phyloP scores from a whole-genome alignment of 2,888 invertebrate genomes.

The Protula sp. region DNA sequence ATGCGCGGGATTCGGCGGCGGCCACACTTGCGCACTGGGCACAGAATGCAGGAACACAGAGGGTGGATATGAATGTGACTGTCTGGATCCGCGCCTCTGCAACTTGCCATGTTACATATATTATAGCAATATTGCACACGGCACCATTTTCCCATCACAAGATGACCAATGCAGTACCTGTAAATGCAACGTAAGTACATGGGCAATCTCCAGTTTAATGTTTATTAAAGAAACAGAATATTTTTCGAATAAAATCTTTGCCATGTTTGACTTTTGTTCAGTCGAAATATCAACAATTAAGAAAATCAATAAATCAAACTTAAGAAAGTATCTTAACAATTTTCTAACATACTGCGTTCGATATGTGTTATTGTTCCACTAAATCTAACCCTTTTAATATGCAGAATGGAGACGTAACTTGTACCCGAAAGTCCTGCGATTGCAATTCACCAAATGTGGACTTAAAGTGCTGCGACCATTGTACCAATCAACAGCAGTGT shows the following conservation, averaged over 20 bases:
- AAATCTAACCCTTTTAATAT: too few relatives aligned
- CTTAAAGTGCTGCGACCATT: neutral
- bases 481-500: constrained; percentile 59
- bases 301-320: too few relatives aligned
- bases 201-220: too few relatives aligned
- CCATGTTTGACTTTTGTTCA: too few relatives aligned
- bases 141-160: neutral
- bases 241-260: too few relatives aligned
- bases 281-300: too few relatives aligned
- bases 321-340: too few relatives aligned
- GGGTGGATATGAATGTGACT: constrained; percentile 74
- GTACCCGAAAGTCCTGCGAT: neutral
- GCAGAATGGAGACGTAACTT: neutral
- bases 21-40: constrained; percentile 73
- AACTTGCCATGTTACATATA: neutral
- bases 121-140: too few relatives aligned
- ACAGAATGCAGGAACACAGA: constrained; percentile 74
- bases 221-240: too few relatives aligned
- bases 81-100: constrained; percentile 52
- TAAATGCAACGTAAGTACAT: neutral
- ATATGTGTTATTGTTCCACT: too few relatives aligned
- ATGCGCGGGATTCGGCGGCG: constrained; percentile 63
- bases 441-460: neutral
- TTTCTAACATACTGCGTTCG: too few relatives aligned
- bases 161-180: neutral